A percentile compares a stretch with the other conserved stretches of the same genome.
Evolutionary conservation across 2,888 invertebrate genomes (phyloP).

Genomic region (Tricholauxania praeusta): DNA sequence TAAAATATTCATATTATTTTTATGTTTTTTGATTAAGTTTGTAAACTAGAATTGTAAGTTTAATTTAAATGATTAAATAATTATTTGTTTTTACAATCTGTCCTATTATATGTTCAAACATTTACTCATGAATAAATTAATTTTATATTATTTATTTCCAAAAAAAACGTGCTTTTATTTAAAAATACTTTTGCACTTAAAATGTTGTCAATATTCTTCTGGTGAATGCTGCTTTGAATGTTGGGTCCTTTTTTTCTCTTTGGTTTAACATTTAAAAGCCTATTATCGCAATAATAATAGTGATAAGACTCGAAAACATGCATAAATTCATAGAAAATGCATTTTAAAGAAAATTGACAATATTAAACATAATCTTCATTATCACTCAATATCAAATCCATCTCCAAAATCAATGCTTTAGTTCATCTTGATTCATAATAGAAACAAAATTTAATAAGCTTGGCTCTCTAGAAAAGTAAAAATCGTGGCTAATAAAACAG

Average conservation of each 20-base stretch:
- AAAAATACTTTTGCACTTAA: no score
- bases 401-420: slow-evolving; percentile 40
- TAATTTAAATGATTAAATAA: no score
- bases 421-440: background rate
- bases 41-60: no score
- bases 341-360: background rate
- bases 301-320: background rate
- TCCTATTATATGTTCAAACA: background rate
- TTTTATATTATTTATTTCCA: background rate
- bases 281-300: slow-evolving; percentile 21
- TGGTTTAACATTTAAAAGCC: slow-evolving; percentile 41
- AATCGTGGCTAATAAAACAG: slow-evolving; percentile 10
- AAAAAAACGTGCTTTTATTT: no score
- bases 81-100: no score
- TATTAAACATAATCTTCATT: slow-evolving; percentile 2
- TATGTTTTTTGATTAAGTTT: background rate
- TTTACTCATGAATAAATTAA: background rate
- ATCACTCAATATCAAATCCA: slow-evolving; percentile 38
- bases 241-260: slow-evolving; percentile 36
- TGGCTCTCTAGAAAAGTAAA: slow-evolving; percentile 9
- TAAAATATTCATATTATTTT: background rate
- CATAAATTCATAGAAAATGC: background rate
- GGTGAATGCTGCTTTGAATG: no score
- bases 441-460: slow-evolving; percentile 4
- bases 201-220: no score